Conservation (phyloP, 2,113 vertebrate species). For the Chloroceryle aenea region DNA sequence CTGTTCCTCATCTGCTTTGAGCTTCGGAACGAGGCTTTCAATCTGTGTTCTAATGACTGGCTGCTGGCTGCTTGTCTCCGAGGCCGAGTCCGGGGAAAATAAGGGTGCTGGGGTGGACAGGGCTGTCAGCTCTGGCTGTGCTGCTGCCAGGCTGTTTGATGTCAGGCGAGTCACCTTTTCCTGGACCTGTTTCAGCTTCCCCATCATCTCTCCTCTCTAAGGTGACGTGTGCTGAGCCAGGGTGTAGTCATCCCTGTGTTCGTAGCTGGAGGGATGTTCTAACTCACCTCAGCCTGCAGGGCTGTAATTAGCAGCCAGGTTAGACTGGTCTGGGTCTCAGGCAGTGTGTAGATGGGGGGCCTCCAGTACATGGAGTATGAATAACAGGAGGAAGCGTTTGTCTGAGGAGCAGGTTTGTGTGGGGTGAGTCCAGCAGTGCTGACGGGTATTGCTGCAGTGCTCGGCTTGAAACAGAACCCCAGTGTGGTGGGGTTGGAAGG, state of each 20-base stretch:
- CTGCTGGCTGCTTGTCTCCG: background rate
- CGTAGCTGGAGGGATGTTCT: background rate
- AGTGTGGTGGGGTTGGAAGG: too few relatives aligned
- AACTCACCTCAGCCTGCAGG: background rate
- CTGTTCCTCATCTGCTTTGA: background rate
- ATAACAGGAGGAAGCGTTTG: constrained; percentile 3
- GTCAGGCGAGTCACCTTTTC: background rate
- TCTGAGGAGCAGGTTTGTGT: background rate
- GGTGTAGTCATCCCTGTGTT: background rate
- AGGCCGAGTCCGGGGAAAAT: background rate
- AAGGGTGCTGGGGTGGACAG: background rate
- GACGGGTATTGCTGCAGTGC: too few relatives aligned
- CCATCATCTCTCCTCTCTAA: background rate
- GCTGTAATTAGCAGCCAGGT: constrained; percentile 30
- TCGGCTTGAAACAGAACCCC: background rate
- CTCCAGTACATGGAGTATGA: background rate
- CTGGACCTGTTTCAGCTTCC: background rate
- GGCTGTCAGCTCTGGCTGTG: background rate
- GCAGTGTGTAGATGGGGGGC: background rate
- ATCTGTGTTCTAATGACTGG: background rate
- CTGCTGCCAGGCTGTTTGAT: background rate
- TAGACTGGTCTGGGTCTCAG: background rate
- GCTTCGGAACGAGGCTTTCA: background rate
- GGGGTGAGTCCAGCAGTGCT: background rate
- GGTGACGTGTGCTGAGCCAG: background rate